These are phyloP conservation scores for Cotesia typhae DNA, from an alignment of 1,140 invertebrate species.

Conservation along the genomic window DNA sequence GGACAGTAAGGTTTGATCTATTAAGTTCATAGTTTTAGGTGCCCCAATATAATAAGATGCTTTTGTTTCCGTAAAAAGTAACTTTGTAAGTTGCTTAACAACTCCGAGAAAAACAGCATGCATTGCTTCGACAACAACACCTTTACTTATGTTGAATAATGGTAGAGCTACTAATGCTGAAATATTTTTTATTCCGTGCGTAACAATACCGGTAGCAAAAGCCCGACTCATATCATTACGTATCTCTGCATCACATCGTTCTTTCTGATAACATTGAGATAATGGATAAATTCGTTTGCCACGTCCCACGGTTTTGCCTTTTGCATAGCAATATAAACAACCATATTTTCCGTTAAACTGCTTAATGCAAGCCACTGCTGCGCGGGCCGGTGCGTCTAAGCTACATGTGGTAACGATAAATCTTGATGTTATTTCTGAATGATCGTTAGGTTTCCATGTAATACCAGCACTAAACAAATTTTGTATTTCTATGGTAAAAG, in stretches of 20 bases:
- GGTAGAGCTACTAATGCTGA: conserved; percentile 10
- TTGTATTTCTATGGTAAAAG: conserved; percentile 12
- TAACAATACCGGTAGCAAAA: neutral
- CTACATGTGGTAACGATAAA: conserved; percentile 7
- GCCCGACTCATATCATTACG: neutral
- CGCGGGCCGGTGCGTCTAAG: conserved; percentile 15
- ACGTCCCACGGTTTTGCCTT: neutral
- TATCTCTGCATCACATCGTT: neutral
- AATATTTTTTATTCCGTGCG: conserved; percentile 7
- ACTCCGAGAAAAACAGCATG: conserved; percentile 22
- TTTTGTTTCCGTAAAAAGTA: conserved; percentile 8
- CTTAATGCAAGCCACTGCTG: conserved; percentile 10
- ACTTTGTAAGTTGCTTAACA: conserved; percentile 15
- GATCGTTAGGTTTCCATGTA: conserved; percentile 3
- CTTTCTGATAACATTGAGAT: neutral
- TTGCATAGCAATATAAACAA: conserved; percentile 25
- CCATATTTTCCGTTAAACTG: conserved; percentile 28
- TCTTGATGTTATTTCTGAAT: conserved; percentile 8
- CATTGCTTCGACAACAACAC: conserved; percentile 15
- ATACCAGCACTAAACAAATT: neutral
- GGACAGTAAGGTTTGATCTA: conserved; percentile 1
- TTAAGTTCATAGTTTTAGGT: neutral
- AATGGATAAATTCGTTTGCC: conserved; percentile 16
- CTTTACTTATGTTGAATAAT: conserved; percentile 12
- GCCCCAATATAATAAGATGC: neutral